A percentile compares a stretch with the other conserved stretches of the same genome.
These are phyloP conservation scores for Procambarus clarkii DNA, from an alignment of 1,140 invertebrate genomes.

Conservation along the genomic window DNA sequence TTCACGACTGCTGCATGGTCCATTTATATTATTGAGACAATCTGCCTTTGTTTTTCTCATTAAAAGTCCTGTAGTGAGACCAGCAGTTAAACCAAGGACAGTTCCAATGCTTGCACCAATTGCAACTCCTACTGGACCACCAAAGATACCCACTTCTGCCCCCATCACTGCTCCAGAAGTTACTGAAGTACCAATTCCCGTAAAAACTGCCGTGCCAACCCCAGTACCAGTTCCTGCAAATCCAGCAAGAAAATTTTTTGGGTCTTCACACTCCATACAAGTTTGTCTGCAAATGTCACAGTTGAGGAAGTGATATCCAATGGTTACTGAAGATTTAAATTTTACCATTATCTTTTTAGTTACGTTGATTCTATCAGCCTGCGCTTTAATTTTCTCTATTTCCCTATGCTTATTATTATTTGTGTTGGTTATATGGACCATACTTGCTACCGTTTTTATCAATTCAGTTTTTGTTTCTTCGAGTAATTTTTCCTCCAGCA, in stretches of 20 bases:
- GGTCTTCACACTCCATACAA: conserved; percentile 16
- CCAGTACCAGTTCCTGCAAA: not conserved
- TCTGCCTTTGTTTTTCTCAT: too few species aligned
- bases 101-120: too few species aligned
- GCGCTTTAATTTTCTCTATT: conserved; percentile 25
- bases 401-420: conserved; percentile 11
- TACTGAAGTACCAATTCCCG: conserved; percentile 29
- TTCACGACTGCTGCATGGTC: too few species aligned
- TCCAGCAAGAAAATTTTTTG: not conserved
- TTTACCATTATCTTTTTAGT: conserved; percentile 20
- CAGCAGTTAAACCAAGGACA: too few species aligned
- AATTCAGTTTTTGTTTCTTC: conserved; percentile 26
- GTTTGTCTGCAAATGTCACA: conserved; percentile 42
- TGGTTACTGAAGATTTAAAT: not conserved
- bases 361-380: not conserved
- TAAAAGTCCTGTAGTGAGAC: too few species aligned
- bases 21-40: too few species aligned
- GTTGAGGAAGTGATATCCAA: conserved; percentile 51
- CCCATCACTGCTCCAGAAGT: too few species aligned
- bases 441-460: conserved; percentile 6
- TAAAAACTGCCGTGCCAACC: conserved; percentile 1
- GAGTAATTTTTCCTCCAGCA: conserved; percentile 27
- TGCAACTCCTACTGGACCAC: too few species aligned
- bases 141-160: too few species aligned
- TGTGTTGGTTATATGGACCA: not conserved